A percentile compares a stretch with the other conserved stretches of the same genome.
Conservation (phyloP, 2,113 vertebrate genomes). For the Dipodomys spectabilis region DNA sequence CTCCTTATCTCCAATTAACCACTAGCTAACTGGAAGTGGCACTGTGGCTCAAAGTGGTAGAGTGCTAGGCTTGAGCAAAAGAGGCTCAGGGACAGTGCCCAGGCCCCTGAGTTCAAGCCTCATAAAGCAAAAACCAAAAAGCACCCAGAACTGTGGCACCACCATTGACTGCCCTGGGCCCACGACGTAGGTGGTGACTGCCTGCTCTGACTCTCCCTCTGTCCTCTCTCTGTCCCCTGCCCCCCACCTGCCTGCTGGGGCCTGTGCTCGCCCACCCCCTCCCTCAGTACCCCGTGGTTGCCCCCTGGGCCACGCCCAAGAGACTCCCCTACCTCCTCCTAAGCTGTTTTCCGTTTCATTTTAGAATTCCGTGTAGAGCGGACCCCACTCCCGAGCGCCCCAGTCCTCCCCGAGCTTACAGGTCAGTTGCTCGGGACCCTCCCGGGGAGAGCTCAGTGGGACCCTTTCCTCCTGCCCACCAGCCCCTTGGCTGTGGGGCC, state of each 20-base stretch:
- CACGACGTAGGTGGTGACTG: constrained; percentile 79
- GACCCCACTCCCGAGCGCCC: constrained; percentile 99
- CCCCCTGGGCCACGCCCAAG: constrained; percentile 59
- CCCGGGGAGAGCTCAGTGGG: constrained; percentile 62
- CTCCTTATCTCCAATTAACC: no score
- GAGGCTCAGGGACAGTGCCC: no score
- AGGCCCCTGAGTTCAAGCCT: neutral
- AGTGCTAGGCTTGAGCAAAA: no score
- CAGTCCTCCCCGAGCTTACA: constrained; percentile 99
- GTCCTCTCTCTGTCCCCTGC: neutral
- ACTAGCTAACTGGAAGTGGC: no score
- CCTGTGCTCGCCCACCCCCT: constrained; percentile 18
- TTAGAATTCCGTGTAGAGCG: constrained; percentile 99
- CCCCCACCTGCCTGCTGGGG: constrained; percentile 16
- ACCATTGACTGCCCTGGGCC: neutral
- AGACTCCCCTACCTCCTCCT: constrained; percentile 83
- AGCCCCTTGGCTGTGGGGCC: neutral
- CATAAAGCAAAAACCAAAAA: neutral
- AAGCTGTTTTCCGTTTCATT: constrained; percentile 94
- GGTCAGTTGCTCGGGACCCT: constrained; percentile 91
- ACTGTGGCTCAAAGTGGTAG: neutral
- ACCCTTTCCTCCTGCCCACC: constrained; percentile 16
- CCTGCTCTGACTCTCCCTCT: neutral
- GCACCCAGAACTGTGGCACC: rapidly evolving
- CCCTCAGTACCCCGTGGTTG: constrained; percentile 53